These are phyloP conservation scores for Catharus fuscescens DNA, from an alignment of 2,113 vertebrate genomes.

Conservation along the genomic window DNA sequence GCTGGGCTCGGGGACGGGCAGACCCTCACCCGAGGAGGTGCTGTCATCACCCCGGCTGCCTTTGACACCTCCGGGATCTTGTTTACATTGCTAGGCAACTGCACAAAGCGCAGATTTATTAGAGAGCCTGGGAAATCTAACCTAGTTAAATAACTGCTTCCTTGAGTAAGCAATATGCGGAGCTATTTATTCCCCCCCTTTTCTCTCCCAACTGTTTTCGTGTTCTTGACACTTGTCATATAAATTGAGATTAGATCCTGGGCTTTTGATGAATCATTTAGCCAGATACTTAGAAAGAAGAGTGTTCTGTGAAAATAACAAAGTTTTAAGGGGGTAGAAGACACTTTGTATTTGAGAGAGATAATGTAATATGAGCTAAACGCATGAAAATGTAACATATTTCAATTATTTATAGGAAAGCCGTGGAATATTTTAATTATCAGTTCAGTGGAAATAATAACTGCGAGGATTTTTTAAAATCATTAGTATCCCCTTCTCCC, in stretches of 20 bases:
- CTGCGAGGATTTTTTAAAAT: background rate
- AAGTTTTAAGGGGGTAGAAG: background rate
- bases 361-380: background rate
- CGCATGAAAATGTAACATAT: rapidly evolving
- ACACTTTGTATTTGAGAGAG: background rate
- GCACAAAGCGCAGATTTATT: background rate
- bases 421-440: background rate
- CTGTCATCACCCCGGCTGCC: background rate
- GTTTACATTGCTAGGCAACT: slow-evolving; percentile 48
- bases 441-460: background rate
- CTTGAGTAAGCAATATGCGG: background rate
- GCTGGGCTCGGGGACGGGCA: background rate
- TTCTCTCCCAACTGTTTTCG: background rate
- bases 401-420: background rate
- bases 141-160: slow-evolving; percentile 7
- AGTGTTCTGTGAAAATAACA: background rate
- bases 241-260: background rate
- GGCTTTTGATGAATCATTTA: slow-evolving; percentile 27
- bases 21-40: background rate
- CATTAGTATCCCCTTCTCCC: background rate
- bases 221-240: background rate
- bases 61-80: background rate
- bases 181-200: background rate
- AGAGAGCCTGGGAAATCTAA: background rate
- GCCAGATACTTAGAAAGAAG: background rate